These are phyloP conservation scores for Elachura formosa DNA, from an alignment of 2,113 vertebrate genomes.

Conservation along the genomic window DNA sequence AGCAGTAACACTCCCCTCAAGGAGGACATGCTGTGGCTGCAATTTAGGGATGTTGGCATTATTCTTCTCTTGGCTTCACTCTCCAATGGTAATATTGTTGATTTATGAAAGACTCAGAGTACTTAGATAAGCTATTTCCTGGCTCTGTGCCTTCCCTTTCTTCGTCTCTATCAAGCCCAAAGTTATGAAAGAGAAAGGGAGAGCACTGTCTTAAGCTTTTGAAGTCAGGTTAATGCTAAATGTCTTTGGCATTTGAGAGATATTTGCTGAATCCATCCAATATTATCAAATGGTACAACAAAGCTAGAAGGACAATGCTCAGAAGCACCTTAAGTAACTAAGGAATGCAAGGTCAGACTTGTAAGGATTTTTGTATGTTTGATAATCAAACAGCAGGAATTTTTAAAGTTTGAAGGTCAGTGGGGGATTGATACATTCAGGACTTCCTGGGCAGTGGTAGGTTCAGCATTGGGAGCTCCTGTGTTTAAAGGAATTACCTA, in stretches of 20 bases:
- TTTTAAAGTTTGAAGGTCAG: neutral
- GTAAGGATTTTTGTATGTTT: neutral
- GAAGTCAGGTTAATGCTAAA: neutral
- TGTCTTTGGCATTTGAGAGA: neutral
- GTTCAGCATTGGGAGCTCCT: neutral
- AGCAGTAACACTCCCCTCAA: neutral
- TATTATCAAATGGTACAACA: neutral
- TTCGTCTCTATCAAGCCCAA: neutral
- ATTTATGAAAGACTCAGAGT: slow-evolving; percentile 9
- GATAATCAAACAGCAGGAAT: neutral
- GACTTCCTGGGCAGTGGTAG: neutral
- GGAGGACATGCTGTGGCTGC: neutral
- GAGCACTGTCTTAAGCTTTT: neutral
- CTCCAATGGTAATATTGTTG: slow-evolving; percentile 3
- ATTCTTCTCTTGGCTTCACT: neutral
- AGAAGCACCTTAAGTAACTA: neutral
- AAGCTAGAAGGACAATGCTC: neutral
- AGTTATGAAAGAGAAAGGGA: neutral
- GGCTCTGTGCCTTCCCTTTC: neutral
- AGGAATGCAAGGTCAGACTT: neutral
- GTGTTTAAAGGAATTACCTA: neutral
- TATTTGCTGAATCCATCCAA: neutral
- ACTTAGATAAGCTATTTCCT: slow-evolving; percentile 34
- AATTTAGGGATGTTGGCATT: neutral
- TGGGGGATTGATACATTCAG: neutral